Evolutionary conservation across 2,888 invertebrate species (phyloP), one percentile per base, ranked within the genome.

Genomic region (Cerastis leucographa): DNA sequence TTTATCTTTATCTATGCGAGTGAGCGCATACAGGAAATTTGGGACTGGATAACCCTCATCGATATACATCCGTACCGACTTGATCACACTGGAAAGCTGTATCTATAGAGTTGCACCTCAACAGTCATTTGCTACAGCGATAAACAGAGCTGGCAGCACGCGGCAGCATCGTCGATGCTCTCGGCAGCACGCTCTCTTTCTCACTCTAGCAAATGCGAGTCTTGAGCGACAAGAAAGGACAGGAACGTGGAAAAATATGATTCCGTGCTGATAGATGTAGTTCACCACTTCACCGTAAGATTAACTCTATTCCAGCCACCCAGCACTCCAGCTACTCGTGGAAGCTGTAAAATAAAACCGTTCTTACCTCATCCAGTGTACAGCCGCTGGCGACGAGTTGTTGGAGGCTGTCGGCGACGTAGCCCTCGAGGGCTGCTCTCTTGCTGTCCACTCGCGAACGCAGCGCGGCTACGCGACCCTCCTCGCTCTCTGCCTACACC

Each of bases 401-500:
- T 90, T 94, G 94, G 74, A 97, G 91, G 88, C 96, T 97, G 91
- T 91, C 93, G 74, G 93, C 94, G 89, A 97, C 95, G 87, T 96
- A 97, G 85, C 95, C 95, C 70, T 96, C 96, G 85, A 97, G 93
- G 90, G 97, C 96, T 54, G 94, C 93, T 89, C 94, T 94, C 94
- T 97, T 97, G 85, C 94, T 96, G 85, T 96, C 97, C 85, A 97
- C 94, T 89, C 97, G 96, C 62, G 94, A 92, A 89, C 97, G 96
- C 90, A 97, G 95, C 71, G 97, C 97, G 85, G 97, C 95, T 92
- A 97, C 97, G 92, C 97, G 97, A 87, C 96, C 96, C 94, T 97
- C 97, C 94, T 97, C 97, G 92, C 97, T 97, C 95, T 97, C 97
- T 94, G 97, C 98, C 98, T 98, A 97, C 77, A 88, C 86, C 87